These are phyloP conservation scores for Henicopernis longicauda DNA, from an alignment of 2,113 vertebrate genomes.

Conservation along the genomic window DNA sequence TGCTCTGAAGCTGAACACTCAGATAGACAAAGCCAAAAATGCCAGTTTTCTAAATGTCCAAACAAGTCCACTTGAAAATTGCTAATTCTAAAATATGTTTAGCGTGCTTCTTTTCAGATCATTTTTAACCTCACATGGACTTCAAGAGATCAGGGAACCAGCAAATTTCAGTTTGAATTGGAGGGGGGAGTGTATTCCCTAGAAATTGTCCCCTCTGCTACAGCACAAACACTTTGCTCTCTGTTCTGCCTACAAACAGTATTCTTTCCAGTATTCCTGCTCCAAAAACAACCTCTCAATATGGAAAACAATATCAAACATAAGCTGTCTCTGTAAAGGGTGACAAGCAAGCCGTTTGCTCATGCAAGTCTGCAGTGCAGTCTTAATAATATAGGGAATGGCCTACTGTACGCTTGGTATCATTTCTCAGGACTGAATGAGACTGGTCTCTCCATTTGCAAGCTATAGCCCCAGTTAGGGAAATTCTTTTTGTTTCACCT, in stretches of 20 bases:
- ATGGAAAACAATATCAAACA: constrained; percentile 17
- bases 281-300: constrained; percentile 32
- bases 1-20: not conserved
- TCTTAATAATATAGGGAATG: not conserved
- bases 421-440: not conserved
- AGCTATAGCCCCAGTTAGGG: not conserved
- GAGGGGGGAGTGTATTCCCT: not conserved
- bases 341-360: not conserved
- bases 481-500: not conserved
- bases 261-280: constrained; percentile 12
- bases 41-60: not conserved
- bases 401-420: not conserved
- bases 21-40: not conserved
- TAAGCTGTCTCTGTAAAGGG: constrained; percentile 17
- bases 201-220: not conserved
- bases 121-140: not conserved
- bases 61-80: not conserved
- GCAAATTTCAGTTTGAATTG: not conserved
- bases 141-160: not conserved
- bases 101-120: not conserved
- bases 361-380: not conserved
- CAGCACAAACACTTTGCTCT: not conserved
- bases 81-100: not conserved
- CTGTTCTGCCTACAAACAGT: not conserved
- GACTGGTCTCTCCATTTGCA: not conserved